Percentiles rank a stretch among this genome's conserved stretches.
These are phyloP conservation scores for Phaedon cochleariae DNA, from an alignment of 2,888 invertebrate species.

Conservation along the genomic window DNA sequence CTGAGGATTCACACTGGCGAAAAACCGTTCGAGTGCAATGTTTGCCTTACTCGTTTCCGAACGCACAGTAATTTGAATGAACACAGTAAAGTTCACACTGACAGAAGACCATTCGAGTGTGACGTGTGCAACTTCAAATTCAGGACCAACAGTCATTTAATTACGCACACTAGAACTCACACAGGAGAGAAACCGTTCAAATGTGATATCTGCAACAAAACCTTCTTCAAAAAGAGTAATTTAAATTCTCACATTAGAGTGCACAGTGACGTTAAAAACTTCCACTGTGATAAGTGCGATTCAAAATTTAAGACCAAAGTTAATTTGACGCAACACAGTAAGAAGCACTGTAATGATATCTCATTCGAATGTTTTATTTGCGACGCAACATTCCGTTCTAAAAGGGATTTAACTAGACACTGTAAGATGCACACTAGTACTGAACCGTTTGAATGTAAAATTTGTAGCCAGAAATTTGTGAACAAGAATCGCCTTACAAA, in stretches of 20 bases:
- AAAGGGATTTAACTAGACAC: neutral
- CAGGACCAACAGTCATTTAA: neutral
- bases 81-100: constrained; percentile 4
- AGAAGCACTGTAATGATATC: neutral
- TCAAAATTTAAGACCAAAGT: neutral
- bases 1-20: neutral
- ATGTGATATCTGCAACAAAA: constrained; percentile 3
- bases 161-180: neutral
- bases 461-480: neutral
- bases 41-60: neutral
- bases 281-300: neutral
- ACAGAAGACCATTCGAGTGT: constrained; percentile 4
- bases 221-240: neutral
- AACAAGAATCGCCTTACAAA: neutral
- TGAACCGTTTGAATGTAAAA: neutral
- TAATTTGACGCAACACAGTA: neutral
- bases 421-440: neutral
- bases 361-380: neutral
- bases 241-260: neutral
- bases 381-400: neutral
- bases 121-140: constrained; percentile 8
- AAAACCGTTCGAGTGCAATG: neutral
- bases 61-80: neutral
- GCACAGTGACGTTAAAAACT: constrained; percentile 1
- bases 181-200: constrained; percentile 4